Conservation (phyloP, 2,113 vertebrate species). For the Turdus rufiventris region DNA sequence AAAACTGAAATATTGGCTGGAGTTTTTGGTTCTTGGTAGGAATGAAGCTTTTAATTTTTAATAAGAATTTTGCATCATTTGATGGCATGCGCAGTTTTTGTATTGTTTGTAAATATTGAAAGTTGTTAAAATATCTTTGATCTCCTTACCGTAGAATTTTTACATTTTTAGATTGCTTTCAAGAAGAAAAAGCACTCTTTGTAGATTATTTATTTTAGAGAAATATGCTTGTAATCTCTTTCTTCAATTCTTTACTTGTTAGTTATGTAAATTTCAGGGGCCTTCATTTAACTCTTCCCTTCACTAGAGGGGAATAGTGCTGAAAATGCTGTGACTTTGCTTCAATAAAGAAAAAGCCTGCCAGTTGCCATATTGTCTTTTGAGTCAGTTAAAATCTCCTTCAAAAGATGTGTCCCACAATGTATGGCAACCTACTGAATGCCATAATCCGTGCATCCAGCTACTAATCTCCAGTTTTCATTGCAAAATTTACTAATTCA, state of each 20-base stretch:
- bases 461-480: background rate
- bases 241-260: constrained; percentile 56
- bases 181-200: constrained; percentile 70
- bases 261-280: constrained; percentile 68
- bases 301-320: constrained; percentile 40
- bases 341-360: constrained; percentile 67
- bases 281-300: constrained; percentile 60
- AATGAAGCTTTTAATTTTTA: constrained; percentile 73
- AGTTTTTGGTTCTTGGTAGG: constrained; percentile 62
- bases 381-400: constrained; percentile 23
- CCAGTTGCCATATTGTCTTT: constrained; percentile 54
- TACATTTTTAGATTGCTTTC: constrained; percentile 77
- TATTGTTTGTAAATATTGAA: constrained; percentile 85
- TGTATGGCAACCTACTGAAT: background rate
- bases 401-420: constrained; percentile 15
- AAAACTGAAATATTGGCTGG: constrained; percentile 42
- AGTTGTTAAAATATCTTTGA: constrained; percentile 79
- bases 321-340: constrained; percentile 65
- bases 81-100: constrained; percentile 78
- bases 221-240: constrained; percentile 63
- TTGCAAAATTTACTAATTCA: background rate
- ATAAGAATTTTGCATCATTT: constrained; percentile 70
- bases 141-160: constrained; percentile 78
- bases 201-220: constrained; percentile 91
- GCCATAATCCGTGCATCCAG: background rate